Evolutionary conservation across 2,113 vertebrate species (phyloP).

Genomic region (Phocoena phocoena): DNA sequence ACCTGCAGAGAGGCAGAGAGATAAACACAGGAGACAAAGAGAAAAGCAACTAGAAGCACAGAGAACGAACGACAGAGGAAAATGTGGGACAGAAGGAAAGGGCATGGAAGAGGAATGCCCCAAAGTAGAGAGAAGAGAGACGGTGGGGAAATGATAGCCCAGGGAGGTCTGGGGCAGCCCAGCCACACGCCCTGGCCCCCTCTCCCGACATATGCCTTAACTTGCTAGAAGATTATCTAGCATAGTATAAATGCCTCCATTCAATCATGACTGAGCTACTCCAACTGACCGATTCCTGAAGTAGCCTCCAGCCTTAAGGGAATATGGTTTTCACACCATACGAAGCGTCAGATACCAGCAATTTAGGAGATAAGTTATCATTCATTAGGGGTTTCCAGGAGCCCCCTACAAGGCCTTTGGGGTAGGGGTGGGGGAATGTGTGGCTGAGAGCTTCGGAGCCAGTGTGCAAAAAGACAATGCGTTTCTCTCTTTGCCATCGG

Average conservation of each 20-base stretch:
- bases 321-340: conserved; percentile 81
- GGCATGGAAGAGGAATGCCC: conserved; percentile 33
- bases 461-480: fast-evolving
- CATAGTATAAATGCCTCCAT: conserved; percentile 76
- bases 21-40: not conserved
- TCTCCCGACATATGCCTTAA: conserved; percentile 61
- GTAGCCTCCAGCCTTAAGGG: conserved; percentile 61
- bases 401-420: not conserved
- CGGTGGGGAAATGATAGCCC: conserved; percentile 54
- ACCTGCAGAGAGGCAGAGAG: not conserved
- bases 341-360: conserved; percentile 78
- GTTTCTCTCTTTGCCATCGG: fast-evolving
- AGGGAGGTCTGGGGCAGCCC: conserved; percentile 13
- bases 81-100: conserved; percentile 39
- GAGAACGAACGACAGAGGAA: not conserved
- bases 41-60: not conserved
- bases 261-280: conserved; percentile 77
- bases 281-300: conserved; percentile 67
- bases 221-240: conserved; percentile 66
- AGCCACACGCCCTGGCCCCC: conserved; percentile 58
- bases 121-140: conserved; percentile 71
- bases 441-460: not conserved
- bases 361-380: conserved; percentile 77
- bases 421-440: not conserved
- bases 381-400: conserved; percentile 77